Evolutionary conservation across 2,888 invertebrate genomes (phyloP), one percentile per base, ranked within the genome.

Genomic region (Cephus pygmeus): DNA sequence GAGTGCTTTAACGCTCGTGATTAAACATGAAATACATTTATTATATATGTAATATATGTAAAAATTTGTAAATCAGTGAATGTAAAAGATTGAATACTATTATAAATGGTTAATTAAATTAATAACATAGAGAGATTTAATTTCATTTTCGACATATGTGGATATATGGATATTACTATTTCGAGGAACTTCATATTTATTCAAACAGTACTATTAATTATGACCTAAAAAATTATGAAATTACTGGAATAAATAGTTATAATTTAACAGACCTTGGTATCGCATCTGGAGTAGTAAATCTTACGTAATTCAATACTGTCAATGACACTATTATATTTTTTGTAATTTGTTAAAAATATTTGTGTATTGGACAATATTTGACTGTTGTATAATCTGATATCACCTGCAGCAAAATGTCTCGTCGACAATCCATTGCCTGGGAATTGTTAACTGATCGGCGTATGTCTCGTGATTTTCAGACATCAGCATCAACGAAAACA

Each of bases 401-500:
- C 56, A 15, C 2, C 23, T 56, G 56, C 23, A 56, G 23, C 56
- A 56, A 56, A 56, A 56, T 56, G 56, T 56, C 56, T 56, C 56
- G 56, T 56, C 56, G 56, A 23, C 56, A 56, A 56, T 56, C 56
- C 23, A 23, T 56, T 56, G 56, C 56, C 23, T 56, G 56, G 56
- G 9, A 56, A 56, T 6, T 23, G 9, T 6, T 23, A 56, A 56
- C 56, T 23, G 56, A 56, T 9, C 56, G 56, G 11, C 83, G 79
- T 75, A 73, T 74, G 36, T 71, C 40, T 71, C 75, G 71, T 75
- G 40, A 75, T 90, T 94, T 94, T 82, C 94, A 97, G 97, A 97
- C 97, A 92, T 97, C 97, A 90, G 96, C 97, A 87, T 95, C 95
- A 86, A 97, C 97, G 88, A 97, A 96, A 91, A 97, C 96, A 86